These are phyloP conservation scores for Nemoura dubitans DNA, from an alignment of 2,888 invertebrate species.

Conservation along the genomic window DNA sequence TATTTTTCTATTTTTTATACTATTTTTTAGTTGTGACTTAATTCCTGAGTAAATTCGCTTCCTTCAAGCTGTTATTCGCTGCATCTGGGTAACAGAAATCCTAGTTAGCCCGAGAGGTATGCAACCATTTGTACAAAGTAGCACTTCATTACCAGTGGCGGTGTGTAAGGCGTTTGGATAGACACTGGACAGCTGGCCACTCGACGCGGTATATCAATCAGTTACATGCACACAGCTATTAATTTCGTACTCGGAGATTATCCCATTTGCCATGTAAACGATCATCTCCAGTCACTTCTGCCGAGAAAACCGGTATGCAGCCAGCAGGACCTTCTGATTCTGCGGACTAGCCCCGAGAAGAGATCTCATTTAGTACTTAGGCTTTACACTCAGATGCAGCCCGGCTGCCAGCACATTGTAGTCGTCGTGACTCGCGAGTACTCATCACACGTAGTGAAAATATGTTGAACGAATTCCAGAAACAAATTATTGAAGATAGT, in stretches of 20 bases:
- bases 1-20: slow-evolving; percentile 20
- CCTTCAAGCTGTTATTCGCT: background rate
- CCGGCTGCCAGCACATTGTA: background rate
- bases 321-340: no score
- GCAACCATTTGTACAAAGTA: background rate
- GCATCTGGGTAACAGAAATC: background rate
- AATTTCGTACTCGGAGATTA: background rate
- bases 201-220: background rate
- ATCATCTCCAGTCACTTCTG: background rate
- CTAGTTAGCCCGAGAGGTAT: background rate
- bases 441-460: no score
- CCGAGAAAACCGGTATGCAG: background rate
- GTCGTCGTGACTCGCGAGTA: background rate
- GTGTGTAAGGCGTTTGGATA: background rate
- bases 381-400: background rate
- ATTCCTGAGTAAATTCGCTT: background rate
- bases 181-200: background rate
- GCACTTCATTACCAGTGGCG: background rate
- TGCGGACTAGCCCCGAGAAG: background rate
- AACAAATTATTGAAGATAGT: no score
- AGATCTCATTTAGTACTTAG: slow-evolving; percentile 12
- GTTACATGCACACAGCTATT: background rate
- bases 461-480: no score
- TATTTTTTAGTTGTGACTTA: background rate
- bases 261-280: background rate